phyloP scores from a whole-genome alignment of 2,888 invertebrate genomes.

The Arctia plantaginis region DNA sequence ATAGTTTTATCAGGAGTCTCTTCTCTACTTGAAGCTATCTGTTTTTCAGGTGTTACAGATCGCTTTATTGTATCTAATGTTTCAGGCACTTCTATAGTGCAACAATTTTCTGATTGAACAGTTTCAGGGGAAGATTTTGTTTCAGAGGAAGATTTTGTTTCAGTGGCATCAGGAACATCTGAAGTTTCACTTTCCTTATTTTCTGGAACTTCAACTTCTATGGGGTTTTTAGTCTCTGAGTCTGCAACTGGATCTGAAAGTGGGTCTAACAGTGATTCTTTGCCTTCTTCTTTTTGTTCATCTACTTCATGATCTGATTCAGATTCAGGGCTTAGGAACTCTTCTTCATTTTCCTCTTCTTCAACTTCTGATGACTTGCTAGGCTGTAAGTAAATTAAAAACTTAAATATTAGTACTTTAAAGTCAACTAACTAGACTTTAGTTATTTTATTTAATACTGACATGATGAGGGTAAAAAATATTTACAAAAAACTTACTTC shows the following conservation, averaged over 20 bases:
- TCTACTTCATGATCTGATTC: slow-evolving; percentile 75
- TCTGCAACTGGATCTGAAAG: slow-evolving; percentile 29
- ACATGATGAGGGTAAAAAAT: neutral
- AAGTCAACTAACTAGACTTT: neutral
- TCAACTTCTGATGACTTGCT: slow-evolving; percentile 62
- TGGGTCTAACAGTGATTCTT: slow-evolving; percentile 32
- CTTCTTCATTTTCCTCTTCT: slow-evolving; percentile 83
- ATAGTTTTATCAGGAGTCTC: slow-evolving; percentile 14
- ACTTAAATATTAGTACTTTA: neutral
- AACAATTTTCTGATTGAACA: slow-evolving; percentile 21
- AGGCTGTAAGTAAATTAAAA: slow-evolving; percentile 37
- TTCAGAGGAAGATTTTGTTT: slow-evolving; percentile 21
- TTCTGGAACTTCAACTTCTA: slow-evolving; percentile 28
- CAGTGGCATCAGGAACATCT: slow-evolving; percentile 25
- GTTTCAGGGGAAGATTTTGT: slow-evolving; percentile 15
- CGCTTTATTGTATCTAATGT: slow-evolving; percentile 14
- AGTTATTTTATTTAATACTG: neutral
- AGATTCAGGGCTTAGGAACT: slow-evolving; percentile 82
- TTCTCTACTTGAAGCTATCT: slow-evolving; percentile 11
- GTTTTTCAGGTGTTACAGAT: slow-evolving; percentile 16
- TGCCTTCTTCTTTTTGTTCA: slow-evolving; percentile 58
- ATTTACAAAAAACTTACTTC: slow-evolving; percentile 24
- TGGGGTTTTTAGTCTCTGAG: slow-evolving; percentile 27
- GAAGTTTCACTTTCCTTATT: slow-evolving; percentile 27
- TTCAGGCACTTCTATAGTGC: slow-evolving; percentile 23